phyloP scores from a whole-genome alignment of 2,113 vertebrate genomes.

The Todiramphus saurophagus region DNA sequence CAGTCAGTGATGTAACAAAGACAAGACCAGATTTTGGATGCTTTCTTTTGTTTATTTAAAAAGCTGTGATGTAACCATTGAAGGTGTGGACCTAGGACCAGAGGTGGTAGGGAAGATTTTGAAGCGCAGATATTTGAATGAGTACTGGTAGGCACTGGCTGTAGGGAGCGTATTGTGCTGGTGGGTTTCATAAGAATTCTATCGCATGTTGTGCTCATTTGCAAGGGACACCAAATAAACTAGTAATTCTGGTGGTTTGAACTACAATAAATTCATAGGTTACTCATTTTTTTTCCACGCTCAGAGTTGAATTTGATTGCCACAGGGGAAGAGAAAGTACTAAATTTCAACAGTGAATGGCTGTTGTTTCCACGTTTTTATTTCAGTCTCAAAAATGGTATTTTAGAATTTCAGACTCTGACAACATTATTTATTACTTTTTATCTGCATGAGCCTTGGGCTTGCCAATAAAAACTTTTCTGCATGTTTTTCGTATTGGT shows the following conservation, averaged over 20 bases:
- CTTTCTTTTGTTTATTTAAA: neutral
- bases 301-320: neutral
- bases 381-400: neutral
- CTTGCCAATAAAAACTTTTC: neutral
- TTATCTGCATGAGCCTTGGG: neutral
- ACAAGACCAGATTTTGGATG: neutral
- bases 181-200: neutral
- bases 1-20: neutral
- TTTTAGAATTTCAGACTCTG: neutral
- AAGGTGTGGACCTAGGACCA: neutral
- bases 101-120: neutral
- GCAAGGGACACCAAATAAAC: neutral
- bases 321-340: neutral
- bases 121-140: neutral
- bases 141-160: neutral
- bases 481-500: neutral
- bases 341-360: neutral
- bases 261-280: neutral
- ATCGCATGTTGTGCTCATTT: rapidly evolving
- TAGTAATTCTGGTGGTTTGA: neutral
- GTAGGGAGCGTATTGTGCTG: neutral
- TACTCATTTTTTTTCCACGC: neutral
- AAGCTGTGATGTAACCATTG: neutral
- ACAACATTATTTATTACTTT: neutral
- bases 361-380: neutral